phyloP scores from a whole-genome alignment of 2,113 vertebrate genomes.

The Ailurus styani region DNA sequence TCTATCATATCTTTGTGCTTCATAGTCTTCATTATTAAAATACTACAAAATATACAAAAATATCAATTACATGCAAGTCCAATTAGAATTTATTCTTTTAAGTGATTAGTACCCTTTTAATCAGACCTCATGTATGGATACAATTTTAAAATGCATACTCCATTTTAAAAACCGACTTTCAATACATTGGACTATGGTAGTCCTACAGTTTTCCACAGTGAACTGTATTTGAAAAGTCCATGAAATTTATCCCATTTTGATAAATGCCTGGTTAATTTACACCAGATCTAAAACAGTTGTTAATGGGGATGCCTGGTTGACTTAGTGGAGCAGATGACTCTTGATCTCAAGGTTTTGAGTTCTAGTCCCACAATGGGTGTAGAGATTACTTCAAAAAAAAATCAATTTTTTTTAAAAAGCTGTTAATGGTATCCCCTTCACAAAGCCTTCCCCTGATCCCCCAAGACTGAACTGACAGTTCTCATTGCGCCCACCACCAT shows the following conservation, averaged over 20 bases:
- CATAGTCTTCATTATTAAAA: constrained; percentile 99
- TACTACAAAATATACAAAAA: constrained; percentile 83
- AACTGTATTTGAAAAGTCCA: constrained; percentile 1
- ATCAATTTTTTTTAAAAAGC: too few species aligned
- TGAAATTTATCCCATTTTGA: constrained; percentile 39
- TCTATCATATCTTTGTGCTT: constrained; percentile 93
- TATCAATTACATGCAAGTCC: background rate
- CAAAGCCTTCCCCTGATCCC: background rate
- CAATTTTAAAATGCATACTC: background rate
- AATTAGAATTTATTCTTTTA: constrained; percentile 4
- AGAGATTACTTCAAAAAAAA: background rate
- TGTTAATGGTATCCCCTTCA: background rate
- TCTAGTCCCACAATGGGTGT: background rate
- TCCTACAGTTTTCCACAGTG: background rate
- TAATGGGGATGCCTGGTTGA: background rate
- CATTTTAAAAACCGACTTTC: constrained; percentile 9
- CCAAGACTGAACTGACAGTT: background rate
- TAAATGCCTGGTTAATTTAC: background rate
- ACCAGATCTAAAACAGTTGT: background rate
- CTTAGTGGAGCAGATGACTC: background rate
- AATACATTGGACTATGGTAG: background rate
- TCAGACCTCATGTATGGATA: constrained; percentile 1
- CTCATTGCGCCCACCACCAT: background rate
- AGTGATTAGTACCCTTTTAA: background rate
- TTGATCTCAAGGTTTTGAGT: background rate